phyloP scores from a whole-genome alignment of 2,797 vertebrate genomes.

The Oreochromis grahami region DNA sequence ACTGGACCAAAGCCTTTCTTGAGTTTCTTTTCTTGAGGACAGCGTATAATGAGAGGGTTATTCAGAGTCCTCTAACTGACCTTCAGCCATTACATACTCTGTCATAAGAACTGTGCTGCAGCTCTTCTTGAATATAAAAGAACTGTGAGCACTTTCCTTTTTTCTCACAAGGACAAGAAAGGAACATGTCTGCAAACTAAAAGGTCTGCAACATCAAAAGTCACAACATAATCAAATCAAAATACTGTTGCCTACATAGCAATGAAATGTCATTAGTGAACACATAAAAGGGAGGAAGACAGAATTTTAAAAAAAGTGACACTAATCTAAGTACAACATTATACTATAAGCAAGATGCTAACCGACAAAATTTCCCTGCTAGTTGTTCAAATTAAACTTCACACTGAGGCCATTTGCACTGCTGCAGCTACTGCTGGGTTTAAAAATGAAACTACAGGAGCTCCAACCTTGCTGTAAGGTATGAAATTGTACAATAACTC shows the following conservation, averaged over 20 bases:
- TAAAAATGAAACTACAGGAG: neutral
- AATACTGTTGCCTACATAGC: neutral
- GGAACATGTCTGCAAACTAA: neutral
- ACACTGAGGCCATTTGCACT: neutral
- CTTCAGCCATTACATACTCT: constrained; percentile 44
- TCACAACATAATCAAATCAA: neutral
- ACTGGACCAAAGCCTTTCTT: constrained; percentile 60
- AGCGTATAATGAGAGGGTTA: constrained; percentile 58
- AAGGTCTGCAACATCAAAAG: neutral
- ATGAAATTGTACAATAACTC: neutral
- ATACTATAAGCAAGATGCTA: neutral
- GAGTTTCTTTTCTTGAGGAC: constrained; percentile 59
- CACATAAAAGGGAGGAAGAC: neutral
- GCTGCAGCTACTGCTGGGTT: neutral
- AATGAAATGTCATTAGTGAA: neutral
- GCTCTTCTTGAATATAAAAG: neutral
- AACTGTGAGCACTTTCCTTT: neutral
- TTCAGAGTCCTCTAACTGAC: constrained; percentile 49
- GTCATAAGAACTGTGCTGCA: neutral
- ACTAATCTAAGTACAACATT: neutral
- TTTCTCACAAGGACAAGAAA: neutral
- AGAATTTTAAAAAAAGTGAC: neutral
- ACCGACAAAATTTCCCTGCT: neutral
- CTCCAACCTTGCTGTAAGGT: neutral
- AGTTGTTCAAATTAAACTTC: constrained; percentile 12